Evolutionary conservation across 2,113 vertebrate genomes (phyloP), one percentile per base, ranked within the genome.

Genomic region (Gymnobelideus leadbeateri): DNA sequence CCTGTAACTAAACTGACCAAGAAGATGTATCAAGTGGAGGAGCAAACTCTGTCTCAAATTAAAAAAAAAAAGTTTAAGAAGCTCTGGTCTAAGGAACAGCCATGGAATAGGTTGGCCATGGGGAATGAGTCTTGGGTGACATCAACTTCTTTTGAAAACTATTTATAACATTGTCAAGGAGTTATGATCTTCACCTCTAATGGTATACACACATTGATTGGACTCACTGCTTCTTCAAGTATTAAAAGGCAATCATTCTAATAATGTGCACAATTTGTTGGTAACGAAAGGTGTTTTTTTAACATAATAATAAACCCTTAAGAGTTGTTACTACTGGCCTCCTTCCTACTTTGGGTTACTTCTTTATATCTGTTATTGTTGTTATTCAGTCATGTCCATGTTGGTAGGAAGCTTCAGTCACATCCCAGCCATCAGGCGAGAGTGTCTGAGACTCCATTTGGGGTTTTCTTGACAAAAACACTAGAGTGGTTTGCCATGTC

Each of bases 21-120:
- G 4, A 0, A 0, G 12, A 10, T n/a, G 28, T 21, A n/a, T 2
- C 4, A 37, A n/a, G 25, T 1, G 14, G 23, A 8, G 43, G 54
- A 93, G 89, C 16, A 53, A 10, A 10, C 51, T 51, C 51, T 95
- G 5, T 52, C 24, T 14, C 50, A 53, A 50, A 4, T n/a, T n/a
- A n/a, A n/a, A n/a, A n/a, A n/a, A 16, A 52, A 52, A 52, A 52
- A 52, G 16, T 52, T 52, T 52, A 52, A 52, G 53, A 54, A 54
- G 24, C 23, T 24, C 24, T 52, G 52, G 23, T 55, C 25, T 55
- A 55, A 55, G 7, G 8, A 55, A 26, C 0, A 55, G 54, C 25
- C 25, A 26, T 55, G 54, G 25, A 26, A 55, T 55, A 26, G 54
- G 54, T 9, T 26, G 25, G 54, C 25, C 8, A 55, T 55, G 54